Evolutionary conservation across 2,797 vertebrate genomes (phyloP).

Genomic region (Sebastes steindachneri): DNA sequence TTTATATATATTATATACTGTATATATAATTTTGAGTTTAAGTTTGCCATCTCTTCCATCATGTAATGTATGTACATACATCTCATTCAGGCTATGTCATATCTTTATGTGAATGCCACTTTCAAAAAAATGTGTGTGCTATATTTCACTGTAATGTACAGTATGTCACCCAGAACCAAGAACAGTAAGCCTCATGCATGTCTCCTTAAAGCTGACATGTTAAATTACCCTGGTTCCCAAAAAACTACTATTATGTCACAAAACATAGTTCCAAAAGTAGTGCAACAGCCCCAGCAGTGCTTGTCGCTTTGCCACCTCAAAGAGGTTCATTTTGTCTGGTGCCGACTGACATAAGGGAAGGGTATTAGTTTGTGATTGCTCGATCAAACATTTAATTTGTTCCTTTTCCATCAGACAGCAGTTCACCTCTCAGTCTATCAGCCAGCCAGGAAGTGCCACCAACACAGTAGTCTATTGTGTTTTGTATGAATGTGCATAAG

Average conservation of each 20-base stretch:
- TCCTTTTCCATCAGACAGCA: constrained; percentile 20
- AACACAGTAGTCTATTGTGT: background rate
- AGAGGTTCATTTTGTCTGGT: background rate
- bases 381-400: constrained; percentile 14
- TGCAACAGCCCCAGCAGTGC: background rate
- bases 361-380: constrained; percentile 23
- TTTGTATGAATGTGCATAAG: background rate
- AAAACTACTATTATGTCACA: background rate
- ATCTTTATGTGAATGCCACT: background rate
- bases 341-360: background rate
- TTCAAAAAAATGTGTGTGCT: background rate
- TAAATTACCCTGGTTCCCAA: background rate
- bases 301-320: background rate
- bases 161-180: background rate
- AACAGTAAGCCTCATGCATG: background rate
- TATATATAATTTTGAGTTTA: background rate
- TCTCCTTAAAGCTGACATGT: background rate
- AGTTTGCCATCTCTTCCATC: background rate
- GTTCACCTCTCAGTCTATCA: constrained; percentile 20
- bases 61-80: background rate
- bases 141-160: background rate
- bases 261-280: background rate
- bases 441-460: background rate
- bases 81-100: background rate
- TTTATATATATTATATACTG: background rate